phyloP scores from a whole-genome alignment of 2,888 invertebrate species.

The Plusia festucae region DNA sequence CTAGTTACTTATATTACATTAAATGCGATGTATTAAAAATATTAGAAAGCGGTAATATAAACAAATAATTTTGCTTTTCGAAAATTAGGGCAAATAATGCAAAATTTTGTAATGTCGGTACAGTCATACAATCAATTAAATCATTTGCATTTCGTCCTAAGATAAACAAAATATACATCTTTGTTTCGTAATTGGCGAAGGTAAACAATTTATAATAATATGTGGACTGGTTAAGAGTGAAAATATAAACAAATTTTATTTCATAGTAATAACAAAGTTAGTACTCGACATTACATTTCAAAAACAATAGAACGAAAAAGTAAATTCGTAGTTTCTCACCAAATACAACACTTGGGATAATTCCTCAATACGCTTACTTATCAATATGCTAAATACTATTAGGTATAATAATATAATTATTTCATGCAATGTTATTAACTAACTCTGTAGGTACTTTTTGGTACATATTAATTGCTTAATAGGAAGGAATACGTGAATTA shows the following conservation, averaged over 20 bases:
- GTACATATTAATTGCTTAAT: slow-evolving; percentile 82
- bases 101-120: slow-evolving; percentile 47
- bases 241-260: neutral
- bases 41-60: slow-evolving; percentile 36
- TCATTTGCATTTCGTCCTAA: neutral
- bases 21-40: slow-evolving; percentile 45
- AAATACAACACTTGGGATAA: slow-evolving; percentile 53
- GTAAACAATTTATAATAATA: slow-evolving; percentile 18
- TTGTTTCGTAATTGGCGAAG: slow-evolving; percentile 25
- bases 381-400: slow-evolving; percentile 56
- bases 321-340: slow-evolving; percentile 57
- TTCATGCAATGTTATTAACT: slow-evolving; percentile 78
- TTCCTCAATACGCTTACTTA: slow-evolving; percentile 55
- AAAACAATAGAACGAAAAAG: slow-evolving; percentile 49
- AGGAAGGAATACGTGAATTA: slow-evolving; percentile 86
- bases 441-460: slow-evolving; percentile 81
- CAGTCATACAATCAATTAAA: slow-evolving; percentile 7
- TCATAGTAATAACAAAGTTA: neutral
- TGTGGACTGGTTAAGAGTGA: neutral
- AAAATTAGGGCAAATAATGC: slow-evolving; percentile 50
- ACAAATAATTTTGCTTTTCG: slow-evolving; percentile 36
- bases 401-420: slow-evolving; percentile 61
- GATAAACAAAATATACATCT: neutral
- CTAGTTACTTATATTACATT: slow-evolving; percentile 70
- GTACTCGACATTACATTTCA: slow-evolving; percentile 48